Conservation (phyloP, 1,140 invertebrate species). For the Caenorhabditis tropicalis region DNA sequence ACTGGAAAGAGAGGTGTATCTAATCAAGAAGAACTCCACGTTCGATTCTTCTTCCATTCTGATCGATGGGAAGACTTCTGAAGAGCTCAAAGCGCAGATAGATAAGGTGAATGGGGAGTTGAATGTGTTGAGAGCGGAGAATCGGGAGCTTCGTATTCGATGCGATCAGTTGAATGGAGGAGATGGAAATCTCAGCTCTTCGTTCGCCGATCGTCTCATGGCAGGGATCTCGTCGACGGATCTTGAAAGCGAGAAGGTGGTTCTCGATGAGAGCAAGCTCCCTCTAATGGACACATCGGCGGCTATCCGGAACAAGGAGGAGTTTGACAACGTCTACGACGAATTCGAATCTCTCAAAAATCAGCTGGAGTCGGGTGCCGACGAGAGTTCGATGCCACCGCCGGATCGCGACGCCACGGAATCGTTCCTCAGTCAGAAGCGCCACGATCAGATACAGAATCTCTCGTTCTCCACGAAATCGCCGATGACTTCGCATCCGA, state of each 20-base stretch:
- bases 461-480: conserved; percentile 2
- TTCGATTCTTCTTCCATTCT: neutral
- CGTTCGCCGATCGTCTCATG: neutral
- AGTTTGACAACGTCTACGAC: neutral
- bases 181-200: neutral
- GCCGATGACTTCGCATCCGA: neutral
- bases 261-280: neutral
- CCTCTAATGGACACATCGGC: neutral
- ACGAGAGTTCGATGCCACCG: neutral
- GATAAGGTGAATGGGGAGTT: neutral
- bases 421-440: conserved; percentile 16
- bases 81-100: neutral
- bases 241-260: neutral
- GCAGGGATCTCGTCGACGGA: neutral
- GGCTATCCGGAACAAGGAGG: neutral
- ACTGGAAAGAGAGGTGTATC: neutral
- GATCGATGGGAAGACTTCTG: neutral
- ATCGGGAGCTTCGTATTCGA: neutral
- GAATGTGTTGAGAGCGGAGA: neutral
- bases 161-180: conserved; percentile 9
- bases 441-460: neutral
- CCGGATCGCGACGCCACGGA: neutral
- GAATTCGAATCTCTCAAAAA: neutral
- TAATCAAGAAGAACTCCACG: neutral
- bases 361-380: neutral